Evolutionary conservation across 2,113 vertebrate species (phyloP).

Genomic region (Eurystomus gularis): DNA sequence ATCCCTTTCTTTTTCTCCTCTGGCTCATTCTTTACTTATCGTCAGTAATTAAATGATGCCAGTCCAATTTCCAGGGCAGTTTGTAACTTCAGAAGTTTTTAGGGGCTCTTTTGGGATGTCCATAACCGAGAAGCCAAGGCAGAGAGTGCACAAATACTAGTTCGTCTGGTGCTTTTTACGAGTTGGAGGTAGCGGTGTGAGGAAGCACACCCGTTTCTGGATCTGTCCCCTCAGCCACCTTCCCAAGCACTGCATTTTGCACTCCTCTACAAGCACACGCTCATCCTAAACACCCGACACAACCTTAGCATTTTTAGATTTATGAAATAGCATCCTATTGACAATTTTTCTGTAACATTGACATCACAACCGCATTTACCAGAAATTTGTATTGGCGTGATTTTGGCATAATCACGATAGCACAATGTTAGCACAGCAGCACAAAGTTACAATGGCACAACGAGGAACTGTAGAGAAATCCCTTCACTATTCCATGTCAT

Average conservation of each 20-base stretch:
- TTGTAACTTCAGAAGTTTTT: background rate
- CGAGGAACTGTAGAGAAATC: background rate
- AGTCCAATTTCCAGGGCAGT: background rate
- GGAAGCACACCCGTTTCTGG: background rate
- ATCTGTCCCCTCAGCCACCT: background rate
- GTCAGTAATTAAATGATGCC: background rate
- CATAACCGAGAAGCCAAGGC: background rate
- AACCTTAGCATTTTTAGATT: background rate
- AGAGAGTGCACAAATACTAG: background rate
- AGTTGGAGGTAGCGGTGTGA: rapidly evolving
- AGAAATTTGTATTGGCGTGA: background rate
- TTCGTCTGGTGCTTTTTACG: background rate
- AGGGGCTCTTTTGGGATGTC: background rate
- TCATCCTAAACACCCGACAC: background rate
- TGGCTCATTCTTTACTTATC: background rate
- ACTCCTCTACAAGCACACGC: rapidly evolving
- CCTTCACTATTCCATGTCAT: background rate
- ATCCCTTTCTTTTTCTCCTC: background rate
- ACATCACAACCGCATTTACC: background rate
- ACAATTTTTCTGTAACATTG: background rate
- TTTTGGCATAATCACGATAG: background rate
- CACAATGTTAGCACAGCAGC: background rate
- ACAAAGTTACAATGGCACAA: background rate
- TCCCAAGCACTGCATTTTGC: background rate
- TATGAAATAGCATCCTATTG: rapidly evolving